Evolutionary conservation across 2,113 vertebrate genomes (phyloP), one percentile per base, ranked within the genome.

Genomic region (Stigmatopora argus): DNA sequence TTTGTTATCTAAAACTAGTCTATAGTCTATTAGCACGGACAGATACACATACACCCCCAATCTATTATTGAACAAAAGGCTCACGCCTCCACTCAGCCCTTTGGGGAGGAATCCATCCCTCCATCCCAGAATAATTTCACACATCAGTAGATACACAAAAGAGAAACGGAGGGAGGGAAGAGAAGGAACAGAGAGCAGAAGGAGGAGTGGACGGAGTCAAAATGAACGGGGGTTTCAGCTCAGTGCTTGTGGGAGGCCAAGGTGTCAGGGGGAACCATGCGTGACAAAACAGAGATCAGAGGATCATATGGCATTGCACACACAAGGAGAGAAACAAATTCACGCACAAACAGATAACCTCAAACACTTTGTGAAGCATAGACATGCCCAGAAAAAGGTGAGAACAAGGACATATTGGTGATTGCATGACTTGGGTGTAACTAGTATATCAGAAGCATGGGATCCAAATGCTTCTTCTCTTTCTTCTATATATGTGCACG

Each of bases 41-140:
- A 86, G 79, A 84, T 82, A 87, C 85, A 86, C 85, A 87, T 77
- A 85, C 87, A 87, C 79, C 87, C 87, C 84, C 81, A 87, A 86
- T 87, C 85, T 89, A 84, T 86, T 86, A 87, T 86, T 88, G 85
- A 88, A 88, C 85, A 88, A 87, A 87, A 88, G 84, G 78, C 85
- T 86, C 82, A 88, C 83, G 86, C 85, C 85, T 84, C 80, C 66
- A 78, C 80, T 89, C 81, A 84, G 84, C 85, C 85, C 81, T 85
- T 87, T 79, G 75, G 87, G 87, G 88, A 91, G 86, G 88, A 89
- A 89, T 90, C 86, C 83, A 89, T 91, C 87, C 86, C 87, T 90
- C 87, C 86, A 86, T 87, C 88, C 86, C 87, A 84, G 86, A 90
- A 91, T 91, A 89, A 90, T 90, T 90, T 91, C 89, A 90, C 88